Evolutionary conservation across 2,113 vertebrate genomes (phyloP).

Genomic region (Deroptyus accipitrinus): DNA sequence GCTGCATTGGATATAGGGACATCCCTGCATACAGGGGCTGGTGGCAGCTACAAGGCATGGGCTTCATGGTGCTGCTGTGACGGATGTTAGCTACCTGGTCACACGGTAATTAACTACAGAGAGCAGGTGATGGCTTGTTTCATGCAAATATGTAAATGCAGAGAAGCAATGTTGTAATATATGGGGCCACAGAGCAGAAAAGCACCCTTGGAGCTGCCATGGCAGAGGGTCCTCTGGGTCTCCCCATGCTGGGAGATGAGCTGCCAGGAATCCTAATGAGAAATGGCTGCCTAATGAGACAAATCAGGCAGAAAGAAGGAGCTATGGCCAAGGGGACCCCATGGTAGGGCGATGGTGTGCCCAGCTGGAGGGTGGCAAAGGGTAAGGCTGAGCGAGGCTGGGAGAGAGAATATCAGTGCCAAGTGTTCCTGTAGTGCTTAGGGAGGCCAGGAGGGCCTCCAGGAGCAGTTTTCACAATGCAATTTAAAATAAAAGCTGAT

Average conservation of each 20-base stretch:
- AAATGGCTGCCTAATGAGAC: neutral
- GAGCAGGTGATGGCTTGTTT: neutral
- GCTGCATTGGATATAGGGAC: fast-evolving
- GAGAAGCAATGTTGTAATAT: neutral
- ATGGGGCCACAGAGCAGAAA: fast-evolving
- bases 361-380: neutral
- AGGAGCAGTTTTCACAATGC: neutral
- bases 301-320: neutral
- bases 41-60: neutral
- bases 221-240: neutral
- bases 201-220: neutral
- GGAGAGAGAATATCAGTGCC: neutral
- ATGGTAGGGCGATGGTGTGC: neutral
- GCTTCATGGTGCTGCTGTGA: neutral
- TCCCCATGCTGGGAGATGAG: neutral
- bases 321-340: fast-evolving
- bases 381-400: neutral
- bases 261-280: neutral
- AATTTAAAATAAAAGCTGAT: neutral
- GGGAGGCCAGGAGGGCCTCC: neutral
- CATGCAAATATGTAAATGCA: neutral
- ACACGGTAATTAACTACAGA: neutral
- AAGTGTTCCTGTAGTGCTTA: neutral
- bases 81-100: neutral
- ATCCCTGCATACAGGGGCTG: neutral